Evolutionary conservation across 1,140 invertebrate genomes (phyloP), one percentile per base, ranked within the genome.

Genomic region (Sycobia sp.): DNA sequence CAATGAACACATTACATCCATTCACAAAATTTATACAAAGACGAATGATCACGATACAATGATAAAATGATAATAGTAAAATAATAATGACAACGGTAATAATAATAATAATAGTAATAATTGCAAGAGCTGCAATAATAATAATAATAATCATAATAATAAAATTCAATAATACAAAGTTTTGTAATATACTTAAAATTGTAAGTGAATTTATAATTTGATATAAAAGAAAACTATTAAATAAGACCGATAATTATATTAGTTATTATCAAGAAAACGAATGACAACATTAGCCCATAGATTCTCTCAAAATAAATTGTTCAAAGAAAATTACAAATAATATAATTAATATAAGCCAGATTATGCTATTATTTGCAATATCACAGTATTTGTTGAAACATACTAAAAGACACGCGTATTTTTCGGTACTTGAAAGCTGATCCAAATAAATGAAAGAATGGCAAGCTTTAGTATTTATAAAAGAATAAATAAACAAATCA

Each of bases 321-420:
- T 38, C 25, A 43, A 14, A 49, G 27, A 58, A 64, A 44, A 65
- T 51, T 62, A 62, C 50, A 62, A 62, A 51, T 39, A 51, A 51
- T 43, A 61, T 38, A 51, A 63, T 71, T 71, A 69, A 73, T 75
- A 75, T 72, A 76, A 80, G 71, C 73, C 73, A 76, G 60, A 75
- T 75, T 77, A 78, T 65, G 71, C 72, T 80, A 80, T 76, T 76
- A 77, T 76, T 67, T 73, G 75, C 76, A 80, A 80, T 82, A 82
- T 82, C 80, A 82, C 80, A 82, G 79, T 81, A 81, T 71, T 82
- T 78, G 72, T 71, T 77, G 76, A 78, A 81, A 80, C 69, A 75
- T 76, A 76, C 70, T 76, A 75, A 51, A 55, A 51, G 34, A 51
- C 39, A 75, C 69, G 67, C 70, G 47, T 70, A 73, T 50, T 73